phyloP scores from a whole-genome alignment of 2,113 vertebrate genomes.

The Dunckerocampus dactyliophorus region DNA sequence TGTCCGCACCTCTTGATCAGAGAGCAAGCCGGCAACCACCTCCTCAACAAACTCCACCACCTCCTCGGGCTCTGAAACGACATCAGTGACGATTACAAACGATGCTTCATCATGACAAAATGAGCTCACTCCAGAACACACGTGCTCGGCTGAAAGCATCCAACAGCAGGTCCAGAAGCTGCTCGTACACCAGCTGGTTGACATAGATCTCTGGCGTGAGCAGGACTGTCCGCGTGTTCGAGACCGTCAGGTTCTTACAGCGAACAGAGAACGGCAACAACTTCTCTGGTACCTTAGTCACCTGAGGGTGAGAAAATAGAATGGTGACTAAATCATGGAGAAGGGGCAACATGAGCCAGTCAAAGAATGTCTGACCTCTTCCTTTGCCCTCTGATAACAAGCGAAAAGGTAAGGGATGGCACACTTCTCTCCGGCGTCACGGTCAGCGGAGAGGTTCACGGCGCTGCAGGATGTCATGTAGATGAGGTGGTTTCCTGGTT shows the following conservation, averaged over 20 bases:
- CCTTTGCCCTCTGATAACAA: slow-evolving; percentile 89
- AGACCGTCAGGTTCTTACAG: slow-evolving; percentile 87
- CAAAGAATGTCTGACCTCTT: slow-evolving; percentile 77
- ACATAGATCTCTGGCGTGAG: slow-evolving; percentile 95
- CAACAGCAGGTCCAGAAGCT: slow-evolving; percentile 91
- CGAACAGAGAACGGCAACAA: slow-evolving; percentile 85
- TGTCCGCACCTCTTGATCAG: slow-evolving; percentile 91
- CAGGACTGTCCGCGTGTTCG: slow-evolving; percentile 85
- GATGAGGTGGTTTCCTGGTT: slow-evolving; percentile 91
- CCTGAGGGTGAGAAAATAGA: slow-evolving; percentile 64
- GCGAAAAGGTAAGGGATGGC: slow-evolving; percentile 89
- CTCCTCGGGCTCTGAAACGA: slow-evolving; percentile 82
- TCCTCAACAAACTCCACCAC: slow-evolving; percentile 89
- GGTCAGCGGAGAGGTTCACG: slow-evolving; percentile 89
- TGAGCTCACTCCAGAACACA: slow-evolving; percentile 65
- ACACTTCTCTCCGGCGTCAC: slow-evolving; percentile 88
- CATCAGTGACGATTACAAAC: neutral
- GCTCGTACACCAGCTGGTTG: slow-evolving; percentile 87
- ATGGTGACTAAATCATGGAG: slow-evolving; percentile 8
- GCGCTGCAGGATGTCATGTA: slow-evolving; percentile 84
- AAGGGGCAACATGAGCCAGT: neutral
- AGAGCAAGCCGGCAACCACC: slow-evolving; percentile 78
- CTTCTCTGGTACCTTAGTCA: slow-evolving; percentile 96
- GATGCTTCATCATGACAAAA: neutral
- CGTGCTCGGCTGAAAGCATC: slow-evolving; percentile 81